Evolutionary conservation across 2,113 vertebrate species (phyloP).

Genomic region (Rhinolophus sinicus): DNA sequence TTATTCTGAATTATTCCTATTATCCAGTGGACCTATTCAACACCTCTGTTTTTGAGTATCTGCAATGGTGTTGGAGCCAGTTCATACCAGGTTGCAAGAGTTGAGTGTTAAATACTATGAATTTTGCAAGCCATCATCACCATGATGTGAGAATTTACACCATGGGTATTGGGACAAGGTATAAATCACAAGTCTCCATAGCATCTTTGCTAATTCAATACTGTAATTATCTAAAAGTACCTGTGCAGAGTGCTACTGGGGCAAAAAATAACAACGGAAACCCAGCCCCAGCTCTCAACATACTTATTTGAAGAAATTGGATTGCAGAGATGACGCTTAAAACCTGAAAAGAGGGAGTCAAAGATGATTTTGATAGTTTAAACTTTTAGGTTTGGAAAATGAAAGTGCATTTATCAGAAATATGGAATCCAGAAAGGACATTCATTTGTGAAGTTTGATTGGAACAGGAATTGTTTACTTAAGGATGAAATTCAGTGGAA

Average conservation of each 20-base stretch:
- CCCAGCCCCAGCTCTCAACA: neutral
- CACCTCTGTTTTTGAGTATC: neutral
- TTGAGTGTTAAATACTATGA: neutral
- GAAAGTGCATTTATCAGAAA: conserved; percentile 1
- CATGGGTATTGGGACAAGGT: neutral
- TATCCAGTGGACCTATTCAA: neutral
- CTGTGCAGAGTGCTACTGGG: neutral
- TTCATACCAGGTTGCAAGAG: neutral
- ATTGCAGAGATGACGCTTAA: neutral
- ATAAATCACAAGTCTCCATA: neutral
- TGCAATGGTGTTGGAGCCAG: neutral
- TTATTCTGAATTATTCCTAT: neutral
- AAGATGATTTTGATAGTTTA: neutral
- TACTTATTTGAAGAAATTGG: neutral
- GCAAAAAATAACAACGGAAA: neutral
- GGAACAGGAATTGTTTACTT: neutral
- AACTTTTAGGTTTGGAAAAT: neutral
- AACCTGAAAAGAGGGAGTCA: conserved; percentile 7
- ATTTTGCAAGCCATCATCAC: neutral
- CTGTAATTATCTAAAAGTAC: neutral
- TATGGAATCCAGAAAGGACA: neutral
- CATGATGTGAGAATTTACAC: neutral
- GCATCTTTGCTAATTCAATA: neutral
- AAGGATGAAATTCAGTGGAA: conserved; percentile 38
- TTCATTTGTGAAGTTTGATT: neutral